Evolutionary conservation across 2,113 vertebrate genomes (phyloP).

Genomic region (Heterotis niloticus): DNA sequence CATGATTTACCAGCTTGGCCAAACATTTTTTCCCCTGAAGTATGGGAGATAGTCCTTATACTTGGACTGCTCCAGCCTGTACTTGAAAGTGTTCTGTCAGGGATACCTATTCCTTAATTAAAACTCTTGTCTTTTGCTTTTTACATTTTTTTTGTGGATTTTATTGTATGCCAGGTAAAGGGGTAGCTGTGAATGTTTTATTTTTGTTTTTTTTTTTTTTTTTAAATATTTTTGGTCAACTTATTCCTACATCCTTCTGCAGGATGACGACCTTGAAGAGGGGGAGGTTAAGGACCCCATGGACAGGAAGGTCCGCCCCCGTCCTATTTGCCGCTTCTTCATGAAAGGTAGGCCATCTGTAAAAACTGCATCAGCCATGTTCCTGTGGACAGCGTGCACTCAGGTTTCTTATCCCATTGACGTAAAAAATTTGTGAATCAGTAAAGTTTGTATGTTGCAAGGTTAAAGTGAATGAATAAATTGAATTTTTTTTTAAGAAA

Average conservation of each 20-base stretch:
- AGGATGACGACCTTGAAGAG: constrained; percentile 97
- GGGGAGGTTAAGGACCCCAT: constrained; percentile 96
- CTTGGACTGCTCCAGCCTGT: background rate
- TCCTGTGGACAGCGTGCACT: too few relatives aligned
- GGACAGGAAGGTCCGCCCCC: constrained; percentile 89
- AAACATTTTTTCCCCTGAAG: too few relatives aligned
- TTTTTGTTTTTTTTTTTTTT: constrained; percentile 2
- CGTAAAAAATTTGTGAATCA: too few relatives aligned
- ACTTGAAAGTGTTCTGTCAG: background rate
- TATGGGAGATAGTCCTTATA: too few relatives aligned
- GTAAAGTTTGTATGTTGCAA: too few relatives aligned
- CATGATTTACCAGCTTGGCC: too few relatives aligned
- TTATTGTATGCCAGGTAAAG: background rate
- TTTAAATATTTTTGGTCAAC: constrained; percentile 6
- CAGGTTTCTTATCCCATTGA: too few relatives aligned
- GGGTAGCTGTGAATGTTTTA: background rate
- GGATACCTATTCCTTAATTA: background rate
- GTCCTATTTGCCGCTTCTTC: constrained; percentile 94
- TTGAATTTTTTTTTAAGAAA: too few relatives aligned
- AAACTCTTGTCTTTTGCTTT: background rate
- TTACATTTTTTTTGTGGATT: background rate
- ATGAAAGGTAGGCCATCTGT: constrained; percentile 79
- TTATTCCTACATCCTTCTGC: constrained; percentile 37
- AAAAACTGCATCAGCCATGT: too few relatives aligned
- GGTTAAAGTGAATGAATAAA: too few relatives aligned